Base-by-base conservation (phyloP, 2,113 vertebrate species). In the Gobio gobio region DNA sequence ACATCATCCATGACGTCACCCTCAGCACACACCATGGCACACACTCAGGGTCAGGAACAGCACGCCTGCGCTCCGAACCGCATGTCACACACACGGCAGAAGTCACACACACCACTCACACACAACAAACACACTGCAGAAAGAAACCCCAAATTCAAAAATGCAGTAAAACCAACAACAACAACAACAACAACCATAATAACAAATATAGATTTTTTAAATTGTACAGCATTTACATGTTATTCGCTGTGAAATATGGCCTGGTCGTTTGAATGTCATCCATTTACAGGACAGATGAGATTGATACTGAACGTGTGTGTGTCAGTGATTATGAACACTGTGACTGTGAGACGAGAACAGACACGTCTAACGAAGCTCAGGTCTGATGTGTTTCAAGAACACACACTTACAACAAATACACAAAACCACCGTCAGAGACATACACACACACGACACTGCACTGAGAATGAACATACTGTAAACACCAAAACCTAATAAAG, bases 391-490 rank as follows among this genome's bases (percentile, higher is more conserved):
- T 49, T 29, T 49, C 90, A 86, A 84, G 58, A 89, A 86, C 90
- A 87, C 84, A n/a, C 8, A 86, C 87, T 24, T 61, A 24, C 7
- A 66, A 29, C 63, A 66, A 18, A 1, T 24, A 24, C n/a, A 61
- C 59, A 24, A 61, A 10, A 61, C 1, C 59, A 24, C n/a, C n/a
- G 10, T 16, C 63, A 66, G n/a, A 26, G 1, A 81, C 91, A 94
- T 92, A 16, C 14, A 51, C 93, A 84, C 29, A 91, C 80, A 91
- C 82, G 87, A 89, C 89, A 88, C 90, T 29, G 88, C 87, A 78
- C 61, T 29, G 24, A 64, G 26, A 29, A 66, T 6, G 12, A 29
- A 29, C 2, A 7, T 12, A 63, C n/a, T 13, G 22, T 6, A 45
- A 45, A 72, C 36, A n/a, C 10, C 22, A 22, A n/a, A 3, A 18